phyloP scores from a whole-genome alignment of 2,888 invertebrate genomes.

The Drosophila sordidula region DNA sequence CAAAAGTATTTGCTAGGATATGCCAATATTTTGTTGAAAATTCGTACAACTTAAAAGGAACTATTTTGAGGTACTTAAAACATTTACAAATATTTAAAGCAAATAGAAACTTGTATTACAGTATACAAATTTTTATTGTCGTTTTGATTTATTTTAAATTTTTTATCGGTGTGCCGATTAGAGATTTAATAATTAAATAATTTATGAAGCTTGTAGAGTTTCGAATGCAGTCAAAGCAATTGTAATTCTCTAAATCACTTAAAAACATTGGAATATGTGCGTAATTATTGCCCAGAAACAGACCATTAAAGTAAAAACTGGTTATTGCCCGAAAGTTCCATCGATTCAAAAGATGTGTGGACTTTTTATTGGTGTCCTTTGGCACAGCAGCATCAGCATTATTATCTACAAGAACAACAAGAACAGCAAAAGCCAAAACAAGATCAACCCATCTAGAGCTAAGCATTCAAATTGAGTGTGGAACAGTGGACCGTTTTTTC shows the following conservation, averaged over 20 bases:
- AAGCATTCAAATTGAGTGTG: slow-evolving; percentile 23
- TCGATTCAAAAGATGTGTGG: slow-evolving; percentile 55
- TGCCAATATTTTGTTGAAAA: too few relatives aligned
- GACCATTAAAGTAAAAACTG: slow-evolving; percentile 38
- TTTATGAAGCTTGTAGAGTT: too few relatives aligned
- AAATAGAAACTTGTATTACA: too few relatives aligned
- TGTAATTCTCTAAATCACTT: background rate
- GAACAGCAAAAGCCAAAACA: slow-evolving; percentile 13
- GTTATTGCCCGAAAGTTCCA: slow-evolving; percentile 25
- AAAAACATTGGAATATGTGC: background rate
- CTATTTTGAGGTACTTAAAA: too few relatives aligned
- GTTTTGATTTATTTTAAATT: too few relatives aligned
- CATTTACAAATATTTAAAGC: too few relatives aligned
- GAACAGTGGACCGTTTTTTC: slow-evolving; percentile 23
- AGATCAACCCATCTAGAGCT: slow-evolving; percentile 42
- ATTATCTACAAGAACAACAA: slow-evolving; percentile 26
- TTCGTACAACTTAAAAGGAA: too few relatives aligned
- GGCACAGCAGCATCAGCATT: slow-evolving; percentile 54
- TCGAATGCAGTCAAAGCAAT: background rate
- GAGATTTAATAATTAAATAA: too few relatives aligned
- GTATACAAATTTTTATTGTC: too few relatives aligned
- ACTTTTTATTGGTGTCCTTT: slow-evolving; percentile 79
- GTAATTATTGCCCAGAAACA: slow-evolving; percentile 4
- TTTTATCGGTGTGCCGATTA: too few relatives aligned
- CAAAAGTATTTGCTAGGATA: background rate